These are phyloP conservation scores for Notocelia uddmanniana DNA, from an alignment of 2,888 invertebrate genomes.

Conservation along the genomic window DNA sequence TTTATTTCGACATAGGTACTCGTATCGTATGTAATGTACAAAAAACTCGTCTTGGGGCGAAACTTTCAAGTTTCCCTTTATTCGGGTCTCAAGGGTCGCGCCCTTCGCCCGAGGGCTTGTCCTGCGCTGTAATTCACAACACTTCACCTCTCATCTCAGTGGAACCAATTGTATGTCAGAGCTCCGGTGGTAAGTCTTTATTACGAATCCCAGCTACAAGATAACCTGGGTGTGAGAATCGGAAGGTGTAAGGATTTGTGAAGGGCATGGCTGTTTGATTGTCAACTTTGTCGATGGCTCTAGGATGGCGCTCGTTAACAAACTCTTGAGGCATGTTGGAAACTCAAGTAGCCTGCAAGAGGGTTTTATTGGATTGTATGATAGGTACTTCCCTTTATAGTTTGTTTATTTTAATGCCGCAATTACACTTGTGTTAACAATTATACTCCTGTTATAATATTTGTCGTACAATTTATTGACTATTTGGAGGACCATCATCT, in stretches of 20 bases:
- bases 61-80: constrained; percentile 23
- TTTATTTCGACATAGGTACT: not conserved
- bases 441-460: too few species aligned
- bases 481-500: too few species aligned
- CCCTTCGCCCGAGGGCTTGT: constrained; percentile 10
- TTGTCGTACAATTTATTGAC: too few species aligned
- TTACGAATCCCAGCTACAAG: too few species aligned
- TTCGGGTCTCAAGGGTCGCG: not conserved
- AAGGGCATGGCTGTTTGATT: not conserved
- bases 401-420: not conserved
- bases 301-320: constrained; percentile 22
- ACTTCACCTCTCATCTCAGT: too few species aligned
- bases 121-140: too few species aligned
- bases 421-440: not conserved
- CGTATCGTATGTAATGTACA: not conserved
- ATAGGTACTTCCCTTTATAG: not conserved
- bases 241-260: too few species aligned
- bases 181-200: too few species aligned
- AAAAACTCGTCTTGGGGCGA: not conserved
- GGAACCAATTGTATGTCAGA: too few species aligned
- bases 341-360: not conserved
- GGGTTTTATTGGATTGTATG: constrained; percentile 15
- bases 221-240: too few species aligned
- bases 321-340: constrained; percentile 16
- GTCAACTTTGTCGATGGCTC: constrained; percentile 21